Conservation (phyloP, 2,113 vertebrate genomes). For the Phocoena phocoena region DNA sequence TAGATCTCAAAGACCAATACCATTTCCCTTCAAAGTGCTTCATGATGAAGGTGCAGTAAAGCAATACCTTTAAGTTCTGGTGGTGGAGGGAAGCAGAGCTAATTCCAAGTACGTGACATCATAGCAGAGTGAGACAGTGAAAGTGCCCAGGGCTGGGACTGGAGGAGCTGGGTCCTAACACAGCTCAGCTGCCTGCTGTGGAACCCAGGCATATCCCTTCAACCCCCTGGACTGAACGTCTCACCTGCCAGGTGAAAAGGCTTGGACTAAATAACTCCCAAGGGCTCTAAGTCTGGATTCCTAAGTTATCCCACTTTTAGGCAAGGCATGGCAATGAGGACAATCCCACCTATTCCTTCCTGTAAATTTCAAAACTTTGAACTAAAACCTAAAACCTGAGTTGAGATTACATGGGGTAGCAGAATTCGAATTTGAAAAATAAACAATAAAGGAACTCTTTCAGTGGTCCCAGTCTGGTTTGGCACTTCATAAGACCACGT, state of each 20-base stretch:
- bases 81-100: neutral
- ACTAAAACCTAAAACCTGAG: neutral
- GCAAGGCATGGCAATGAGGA: neutral
- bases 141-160: neutral
- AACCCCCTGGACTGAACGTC: neutral
- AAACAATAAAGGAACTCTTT: neutral
- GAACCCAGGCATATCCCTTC: neutral
- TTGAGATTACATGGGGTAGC: neutral
- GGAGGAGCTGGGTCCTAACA: neutral
- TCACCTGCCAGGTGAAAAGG: neutral
- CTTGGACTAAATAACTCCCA: neutral
- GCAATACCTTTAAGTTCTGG: neutral
- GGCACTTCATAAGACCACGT: neutral
- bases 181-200: neutral
- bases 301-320: neutral
- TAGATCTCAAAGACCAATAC: neutral
- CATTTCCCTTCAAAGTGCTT: slow-evolving; percentile 14
- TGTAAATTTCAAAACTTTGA: neutral
- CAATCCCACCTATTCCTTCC: neutral
- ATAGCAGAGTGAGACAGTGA: neutral
- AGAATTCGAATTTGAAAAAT: slow-evolving; percentile 3
- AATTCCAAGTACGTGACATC: neutral
- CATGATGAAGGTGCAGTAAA: neutral
- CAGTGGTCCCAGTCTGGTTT: neutral
- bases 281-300: neutral